Base-by-base conservation (phyloP, 2,888 invertebrate genomes). In the Dasysyrphus tricinctus region DNA sequence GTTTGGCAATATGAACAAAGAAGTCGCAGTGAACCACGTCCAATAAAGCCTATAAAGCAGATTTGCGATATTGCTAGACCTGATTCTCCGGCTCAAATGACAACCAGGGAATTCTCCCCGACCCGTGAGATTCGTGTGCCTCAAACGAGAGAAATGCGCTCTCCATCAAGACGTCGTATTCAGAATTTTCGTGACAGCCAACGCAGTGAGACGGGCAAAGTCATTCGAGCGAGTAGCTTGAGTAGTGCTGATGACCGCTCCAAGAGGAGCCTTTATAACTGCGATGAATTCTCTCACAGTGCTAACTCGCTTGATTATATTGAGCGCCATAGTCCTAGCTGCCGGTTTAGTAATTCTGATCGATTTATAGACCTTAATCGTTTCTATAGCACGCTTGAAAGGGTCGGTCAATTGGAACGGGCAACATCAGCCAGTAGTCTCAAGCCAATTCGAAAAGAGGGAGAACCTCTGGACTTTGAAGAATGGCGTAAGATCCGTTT, bases 401-500 rank as follows among this genome's bases (percentile, higher is more conserved):
- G 97, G 89, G 95, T 98, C 65, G 96, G 96, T 0, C 95, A 97
- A 89, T 92, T 98, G 77, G 97, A 98, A 92, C 94, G 95, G 88
- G 95, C 95, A 0, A 96, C 97, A 6, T 96, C 96, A 0, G 94
- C 94, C 0, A 93, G 94, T 57, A 95, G 96, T 89, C 93, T 96
- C 65, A 94, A 95, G 67, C 96, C 96, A 1, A 94, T 97, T 89
- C 94, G 95, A 88, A 95, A 94, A 91, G 96, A 96, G 90, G 96
- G 96, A 89, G 97, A 97, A 91, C 95, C 97, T 11, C 95, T 97
- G 83, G 97, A 97, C 92, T 97, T 96, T 90, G 97, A 97, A 88
- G 94, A 97, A 78, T 97, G 97, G 97, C 96, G 95, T 90, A 95
- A 95, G 91, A 94, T 97, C 29, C 94, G 97, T 73, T 94, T 94